These are phyloP conservation scores for Anniella stebbinsi DNA, from an alignment of 2,797 vertebrate species.

Conservation along the genomic window DNA sequence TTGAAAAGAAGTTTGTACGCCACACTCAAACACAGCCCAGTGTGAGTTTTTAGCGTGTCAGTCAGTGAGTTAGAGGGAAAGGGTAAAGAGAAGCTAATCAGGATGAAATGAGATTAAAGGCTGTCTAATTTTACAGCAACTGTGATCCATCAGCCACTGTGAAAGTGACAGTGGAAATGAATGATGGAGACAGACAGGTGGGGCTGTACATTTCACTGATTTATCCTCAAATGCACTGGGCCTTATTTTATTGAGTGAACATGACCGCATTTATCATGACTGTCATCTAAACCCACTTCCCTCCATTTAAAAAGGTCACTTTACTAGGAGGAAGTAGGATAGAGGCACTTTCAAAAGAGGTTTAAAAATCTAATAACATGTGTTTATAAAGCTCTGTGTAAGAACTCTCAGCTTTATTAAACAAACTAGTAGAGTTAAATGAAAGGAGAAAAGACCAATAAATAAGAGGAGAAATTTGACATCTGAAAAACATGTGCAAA, in stretches of 20 bases:
- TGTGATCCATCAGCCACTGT: constrained; percentile 99
- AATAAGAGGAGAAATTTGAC: constrained; percentile 51
- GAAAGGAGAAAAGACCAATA: constrained; percentile 55
- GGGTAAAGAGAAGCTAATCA: constrained; percentile 98
- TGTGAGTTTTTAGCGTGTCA: constrained; percentile 90
- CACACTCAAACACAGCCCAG: constrained; percentile 76
- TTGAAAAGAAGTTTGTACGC: constrained; percentile 79
- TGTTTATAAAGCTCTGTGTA: constrained; percentile 77
- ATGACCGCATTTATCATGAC: constrained; percentile 97
- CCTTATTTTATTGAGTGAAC: constrained; percentile 91
- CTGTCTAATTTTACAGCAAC: constrained; percentile 99
- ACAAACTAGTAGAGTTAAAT: constrained; percentile 54
- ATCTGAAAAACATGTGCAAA: constrained; percentile 44
- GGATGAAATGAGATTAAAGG: constrained; percentile 99
- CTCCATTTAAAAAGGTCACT: constrained; percentile 92
- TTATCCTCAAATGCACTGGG: constrained; percentile 95
- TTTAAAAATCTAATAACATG: constrained; percentile 81
- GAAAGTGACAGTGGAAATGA: constrained; percentile 99
- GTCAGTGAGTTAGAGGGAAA: constrained; percentile 97
- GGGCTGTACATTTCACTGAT: constrained; percentile 98
- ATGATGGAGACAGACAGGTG: constrained; percentile 99
- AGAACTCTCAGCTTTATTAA: constrained; percentile 79
- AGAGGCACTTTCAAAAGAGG: constrained; percentile 85
- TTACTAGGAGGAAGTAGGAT: constrained; percentile 83
- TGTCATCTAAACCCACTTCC: constrained; percentile 99